Percentiles rank a stretch among this genome's conserved stretches.
These are phyloP conservation scores for Boloria selene DNA, from an alignment of 2,888 invertebrate genomes.

Conservation along the genomic window DNA sequence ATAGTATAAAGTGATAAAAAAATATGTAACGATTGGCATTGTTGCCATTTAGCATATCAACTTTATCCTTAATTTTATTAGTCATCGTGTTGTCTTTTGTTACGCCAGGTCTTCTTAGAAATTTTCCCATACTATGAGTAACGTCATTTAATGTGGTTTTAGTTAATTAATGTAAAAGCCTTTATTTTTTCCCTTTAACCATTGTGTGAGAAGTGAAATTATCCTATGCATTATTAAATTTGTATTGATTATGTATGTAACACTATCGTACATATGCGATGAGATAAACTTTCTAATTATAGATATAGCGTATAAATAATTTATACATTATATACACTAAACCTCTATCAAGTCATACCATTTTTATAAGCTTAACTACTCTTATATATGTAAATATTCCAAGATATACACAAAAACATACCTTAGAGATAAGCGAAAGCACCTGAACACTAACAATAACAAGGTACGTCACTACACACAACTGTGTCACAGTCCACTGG, in stretches of 20 bases:
- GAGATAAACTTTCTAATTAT: conserved; percentile 12
- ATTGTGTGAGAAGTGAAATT: no score
- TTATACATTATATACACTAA: no score
- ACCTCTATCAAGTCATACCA: no score
- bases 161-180: neutral
- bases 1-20: no score
- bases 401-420: conserved; percentile 15
- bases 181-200: no score
- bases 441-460: conserved; percentile 3
- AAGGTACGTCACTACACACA: conserved; percentile 20
- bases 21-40: no score
- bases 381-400: neutral
- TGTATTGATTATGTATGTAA: neutral
- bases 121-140: neutral
- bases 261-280: neutral
- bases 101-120: neutral
- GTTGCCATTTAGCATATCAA: no score
- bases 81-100: neutral
- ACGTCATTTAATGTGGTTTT: neutral
- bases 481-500: conserved; percentile 37
- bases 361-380: no score
- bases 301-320: no score
- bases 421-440: conserved; percentile 13
- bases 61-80: neutral
- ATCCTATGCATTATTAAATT: neutral